phyloP scores from a whole-genome alignment of 2,797 vertebrate species.

The Enteromius fasciolatus region DNA sequence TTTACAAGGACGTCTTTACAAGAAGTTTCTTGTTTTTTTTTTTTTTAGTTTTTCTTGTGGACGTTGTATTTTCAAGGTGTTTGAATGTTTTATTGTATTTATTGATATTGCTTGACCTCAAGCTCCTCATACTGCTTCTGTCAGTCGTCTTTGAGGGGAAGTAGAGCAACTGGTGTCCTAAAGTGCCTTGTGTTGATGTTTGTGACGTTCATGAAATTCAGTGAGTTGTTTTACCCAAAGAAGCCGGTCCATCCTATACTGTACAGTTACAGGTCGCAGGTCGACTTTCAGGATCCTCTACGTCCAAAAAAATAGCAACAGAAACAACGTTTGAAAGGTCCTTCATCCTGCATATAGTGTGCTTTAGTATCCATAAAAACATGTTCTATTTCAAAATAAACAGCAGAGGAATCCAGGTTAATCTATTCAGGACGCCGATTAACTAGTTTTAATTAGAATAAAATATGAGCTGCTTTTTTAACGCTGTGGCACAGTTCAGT shows the following conservation, averaged over 20 bases:
- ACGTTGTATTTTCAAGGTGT: slow-evolving; percentile 7
- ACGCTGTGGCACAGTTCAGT: background rate
- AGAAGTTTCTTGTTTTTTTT: slow-evolving; percentile 4
- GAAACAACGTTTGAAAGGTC: background rate
- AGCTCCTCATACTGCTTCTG: background rate
- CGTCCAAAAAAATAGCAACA: too few relatives aligned
- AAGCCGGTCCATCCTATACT: slow-evolving; percentile 20
- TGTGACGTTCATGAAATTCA: slow-evolving; percentile 23
- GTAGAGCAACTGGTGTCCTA: slow-evolving; percentile 54
- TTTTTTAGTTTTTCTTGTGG: background rate
- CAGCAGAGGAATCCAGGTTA: slow-evolving; percentile 40
- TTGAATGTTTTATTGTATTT: slow-evolving; percentile 34
- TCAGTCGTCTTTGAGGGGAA: slow-evolving; percentile 12
- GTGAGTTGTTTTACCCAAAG: slow-evolving; percentile 37
- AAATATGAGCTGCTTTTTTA: slow-evolving; percentile 22
- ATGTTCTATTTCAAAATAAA: background rate
- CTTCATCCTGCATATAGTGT: slow-evolving; percentile 3
- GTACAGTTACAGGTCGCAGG: slow-evolving; percentile 54
- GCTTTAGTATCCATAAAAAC: slow-evolving; percentile 1
- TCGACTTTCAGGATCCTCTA: slow-evolving; percentile 41
- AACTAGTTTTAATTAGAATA: background rate
- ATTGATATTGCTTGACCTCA: slow-evolving; percentile 12
- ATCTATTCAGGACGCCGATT: slow-evolving; percentile 27
- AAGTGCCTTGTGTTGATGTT: slow-evolving; percentile 64
- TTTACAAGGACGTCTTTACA: slow-evolving; percentile 61